These are phyloP conservation scores for Trogon surrucura DNA, from an alignment of 2,113 vertebrate genomes.

Conservation along the genomic window DNA sequence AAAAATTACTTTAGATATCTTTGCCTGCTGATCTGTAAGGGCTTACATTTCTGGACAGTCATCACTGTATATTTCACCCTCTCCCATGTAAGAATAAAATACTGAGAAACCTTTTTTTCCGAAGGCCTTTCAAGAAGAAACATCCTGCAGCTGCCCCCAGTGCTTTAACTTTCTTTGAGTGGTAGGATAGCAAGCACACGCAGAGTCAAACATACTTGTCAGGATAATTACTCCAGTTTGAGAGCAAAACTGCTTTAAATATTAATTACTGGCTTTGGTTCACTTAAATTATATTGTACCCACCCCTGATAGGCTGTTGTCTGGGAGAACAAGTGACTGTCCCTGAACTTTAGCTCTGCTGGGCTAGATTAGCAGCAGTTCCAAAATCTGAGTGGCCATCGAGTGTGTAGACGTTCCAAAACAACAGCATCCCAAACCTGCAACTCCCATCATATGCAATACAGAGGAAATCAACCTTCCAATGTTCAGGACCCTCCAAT, in stretches of 20 bases:
- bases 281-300: not conserved
- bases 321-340: not conserved
- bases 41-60: not conserved
- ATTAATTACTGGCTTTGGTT: not conserved
- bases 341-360: not conserved
- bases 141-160: not conserved
- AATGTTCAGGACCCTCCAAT: rapidly evolving
- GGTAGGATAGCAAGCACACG: not conserved
- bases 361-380: not conserved
- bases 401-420: not conserved
- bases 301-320: not conserved
- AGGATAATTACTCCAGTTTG: not conserved
- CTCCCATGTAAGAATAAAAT: not conserved
- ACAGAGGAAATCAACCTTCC: not conserved
- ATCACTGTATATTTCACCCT: not conserved
- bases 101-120: not conserved
- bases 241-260: not conserved
- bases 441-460: not conserved
- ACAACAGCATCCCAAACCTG: not conserved
- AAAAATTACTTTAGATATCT: not conserved
- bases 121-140: not conserved
- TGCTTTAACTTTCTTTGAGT: not conserved
- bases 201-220: not conserved
- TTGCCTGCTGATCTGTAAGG: not conserved
- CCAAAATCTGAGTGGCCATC: not conserved